Evolutionary conservation across 2,888 invertebrate species (phyloP).

Genomic region (Oxycera nigricornis): DNA sequence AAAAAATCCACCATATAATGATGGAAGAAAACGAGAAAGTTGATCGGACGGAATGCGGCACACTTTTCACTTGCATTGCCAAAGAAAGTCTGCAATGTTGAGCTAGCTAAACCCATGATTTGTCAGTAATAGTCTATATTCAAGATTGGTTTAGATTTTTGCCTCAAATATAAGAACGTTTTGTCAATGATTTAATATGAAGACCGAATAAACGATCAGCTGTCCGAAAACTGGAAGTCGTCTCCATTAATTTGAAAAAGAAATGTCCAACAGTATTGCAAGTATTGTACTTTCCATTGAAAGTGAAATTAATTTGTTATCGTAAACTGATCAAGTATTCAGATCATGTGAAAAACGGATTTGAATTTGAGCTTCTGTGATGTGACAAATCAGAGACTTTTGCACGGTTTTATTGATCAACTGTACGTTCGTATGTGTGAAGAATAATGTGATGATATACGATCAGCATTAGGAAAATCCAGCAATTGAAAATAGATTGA

Average conservation of each 20-base stretch:
- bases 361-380: not conserved
- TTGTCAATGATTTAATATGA: too few species aligned
- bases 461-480: not conserved
- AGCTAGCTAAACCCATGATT: too few species aligned
- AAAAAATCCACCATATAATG: too few species aligned
- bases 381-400: not conserved
- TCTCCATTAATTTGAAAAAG: too few species aligned
- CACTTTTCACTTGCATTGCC: too few species aligned
- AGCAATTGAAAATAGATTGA: not conserved
- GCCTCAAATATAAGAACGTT: too few species aligned
- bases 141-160: too few species aligned
- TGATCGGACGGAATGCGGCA: too few species aligned
- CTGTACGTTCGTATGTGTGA: not conserved
- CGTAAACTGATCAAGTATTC: constrained; percentile 31
- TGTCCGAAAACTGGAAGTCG: not conserved
- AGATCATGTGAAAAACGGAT: constrained; percentile 24
- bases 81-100: too few species aligned
- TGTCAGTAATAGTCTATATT: too few species aligned
- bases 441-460: not conserved
- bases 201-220: too few species aligned
- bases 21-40: too few species aligned
- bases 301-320: constrained; percentile 44
- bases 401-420: not conserved
- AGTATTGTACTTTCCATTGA: constrained; percentile 41
- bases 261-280: not conserved